Percentiles rank a stretch among this genome's conserved stretches.
Conservation (phyloP, 1,140 invertebrate genomes). For the Penaeus japonicus region DNA sequence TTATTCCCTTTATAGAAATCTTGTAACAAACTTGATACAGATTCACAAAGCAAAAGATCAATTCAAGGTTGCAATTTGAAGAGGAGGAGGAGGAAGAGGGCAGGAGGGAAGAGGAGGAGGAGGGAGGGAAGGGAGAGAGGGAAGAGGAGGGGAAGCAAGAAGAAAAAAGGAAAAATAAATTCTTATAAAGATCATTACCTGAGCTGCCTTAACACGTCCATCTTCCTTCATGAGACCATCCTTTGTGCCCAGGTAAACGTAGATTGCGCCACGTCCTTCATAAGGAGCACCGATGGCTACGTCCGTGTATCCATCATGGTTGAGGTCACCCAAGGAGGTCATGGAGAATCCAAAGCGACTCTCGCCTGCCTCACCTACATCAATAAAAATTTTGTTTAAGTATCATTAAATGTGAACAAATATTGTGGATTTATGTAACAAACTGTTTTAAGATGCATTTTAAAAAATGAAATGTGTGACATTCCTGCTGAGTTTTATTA, state of each 20-base stretch:
- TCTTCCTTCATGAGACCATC: slow-evolving; percentile 77
- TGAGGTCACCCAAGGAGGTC: slow-evolving; percentile 86
- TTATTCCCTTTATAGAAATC: too few species aligned
- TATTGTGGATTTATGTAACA: background rate
- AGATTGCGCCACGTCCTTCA: slow-evolving; percentile 79
- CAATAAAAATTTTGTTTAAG: background rate
- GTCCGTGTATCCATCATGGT: slow-evolving; percentile 89
- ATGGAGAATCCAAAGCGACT: slow-evolving; percentile 83
- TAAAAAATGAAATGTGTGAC: too few species aligned
- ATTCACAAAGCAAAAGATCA: too few species aligned
- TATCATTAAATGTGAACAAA: background rate
- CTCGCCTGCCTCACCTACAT: slow-evolving; percentile 46
- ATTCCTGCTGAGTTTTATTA: background rate
- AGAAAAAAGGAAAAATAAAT: background rate
- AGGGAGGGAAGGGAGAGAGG: too few species aligned
- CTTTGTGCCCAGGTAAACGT: slow-evolving; percentile 84
- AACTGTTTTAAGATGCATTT: background rate
- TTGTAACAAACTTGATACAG: too few species aligned
- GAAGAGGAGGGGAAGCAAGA: too few species aligned
- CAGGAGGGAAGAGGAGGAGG: too few species aligned
- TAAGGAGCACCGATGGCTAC: slow-evolving; percentile 92
- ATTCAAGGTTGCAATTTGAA: too few species aligned
- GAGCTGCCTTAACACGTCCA: slow-evolving; percentile 71
- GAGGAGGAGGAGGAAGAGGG: too few species aligned
- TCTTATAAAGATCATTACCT: background rate